Percentiles rank a stretch among this genome's conserved stretches.
These are phyloP conservation scores for Macroramphosus scolopax DNA, from an alignment of 2,797 vertebrate genomes.

Conservation along the genomic window DNA sequence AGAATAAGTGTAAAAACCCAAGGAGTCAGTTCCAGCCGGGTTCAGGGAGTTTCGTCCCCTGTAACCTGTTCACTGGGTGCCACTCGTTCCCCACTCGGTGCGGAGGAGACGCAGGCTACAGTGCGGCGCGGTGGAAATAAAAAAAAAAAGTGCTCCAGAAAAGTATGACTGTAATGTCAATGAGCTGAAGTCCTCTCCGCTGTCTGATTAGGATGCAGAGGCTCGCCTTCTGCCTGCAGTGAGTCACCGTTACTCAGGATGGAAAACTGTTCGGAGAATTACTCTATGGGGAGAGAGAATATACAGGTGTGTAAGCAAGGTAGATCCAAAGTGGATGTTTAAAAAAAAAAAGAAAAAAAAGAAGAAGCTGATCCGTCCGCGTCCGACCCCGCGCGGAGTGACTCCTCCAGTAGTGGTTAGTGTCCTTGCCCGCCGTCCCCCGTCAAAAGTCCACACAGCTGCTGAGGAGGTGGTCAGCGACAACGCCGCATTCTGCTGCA, in stretches of 20 bases:
- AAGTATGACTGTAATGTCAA: conserved; percentile 83
- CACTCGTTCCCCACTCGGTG: conserved; percentile 28
- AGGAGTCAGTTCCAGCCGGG: conserved; percentile 48
- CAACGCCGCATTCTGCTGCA: conserved; percentile 34
- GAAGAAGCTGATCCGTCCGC: conserved; percentile 32
- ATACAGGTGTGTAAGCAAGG: conserved; percentile 53
- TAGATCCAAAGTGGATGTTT: conserved; percentile 69
- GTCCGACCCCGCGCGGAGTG: conserved; percentile 59
- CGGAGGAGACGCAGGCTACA: conserved; percentile 48
- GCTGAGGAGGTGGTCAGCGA: conserved; percentile 51
- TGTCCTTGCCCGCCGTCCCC: conserved; percentile 74
- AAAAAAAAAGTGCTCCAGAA: conserved; percentile 75
- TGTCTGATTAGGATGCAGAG: conserved; percentile 77
- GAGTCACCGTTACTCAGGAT: conserved; percentile 70
- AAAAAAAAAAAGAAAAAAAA: conserved; percentile 6
- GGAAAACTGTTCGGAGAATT: conserved; percentile 53
- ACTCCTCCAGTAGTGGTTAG: too few species aligned
- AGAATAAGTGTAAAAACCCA: conserved; percentile 15
- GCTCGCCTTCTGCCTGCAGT: conserved; percentile 73
- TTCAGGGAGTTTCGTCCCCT: conserved; percentile 55
- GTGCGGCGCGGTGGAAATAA: conserved; percentile 63
- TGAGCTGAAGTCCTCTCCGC: conserved; percentile 77
- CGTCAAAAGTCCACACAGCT: conserved; percentile 62
- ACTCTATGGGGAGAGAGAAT: conserved; percentile 28
- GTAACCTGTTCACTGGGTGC: conserved; percentile 35